A percentile compares a stretch with the other conserved stretches of the same genome.
Evolutionary conservation across 2,888 invertebrate species (phyloP).

Genomic region (Danaus chrysippus): DNA sequence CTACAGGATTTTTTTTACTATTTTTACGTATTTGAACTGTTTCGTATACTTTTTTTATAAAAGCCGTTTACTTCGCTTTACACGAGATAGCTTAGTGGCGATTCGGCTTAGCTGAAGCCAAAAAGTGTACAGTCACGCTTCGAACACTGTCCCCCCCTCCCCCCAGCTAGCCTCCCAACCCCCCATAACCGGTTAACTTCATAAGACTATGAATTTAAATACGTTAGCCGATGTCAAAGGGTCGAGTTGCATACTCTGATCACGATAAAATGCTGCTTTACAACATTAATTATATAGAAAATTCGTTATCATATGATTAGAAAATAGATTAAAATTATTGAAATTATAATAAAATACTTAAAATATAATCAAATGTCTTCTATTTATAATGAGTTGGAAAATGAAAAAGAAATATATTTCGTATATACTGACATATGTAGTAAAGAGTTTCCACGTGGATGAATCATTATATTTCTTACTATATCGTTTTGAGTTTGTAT

Average conservation of each 20-base stretch:
- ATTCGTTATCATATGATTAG: neutral
- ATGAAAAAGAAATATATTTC: no score
- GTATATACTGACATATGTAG: no score
- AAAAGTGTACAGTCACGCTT: conserved; percentile 79
- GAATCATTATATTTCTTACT: neutral
- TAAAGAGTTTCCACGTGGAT: no score
- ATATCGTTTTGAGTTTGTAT: neutral
- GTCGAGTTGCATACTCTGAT: conserved; percentile 60
- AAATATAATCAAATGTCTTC: no score
- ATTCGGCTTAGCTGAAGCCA: conserved; percentile 76
- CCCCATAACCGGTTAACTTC: conserved; percentile 65
- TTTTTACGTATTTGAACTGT: no score
- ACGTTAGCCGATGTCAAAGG: conserved; percentile 77
- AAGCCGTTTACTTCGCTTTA: conserved; percentile 28
- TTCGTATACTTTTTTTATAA: neutral
- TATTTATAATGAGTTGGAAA: no score
- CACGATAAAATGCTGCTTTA: conserved; percentile 46
- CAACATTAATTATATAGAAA: neutral
- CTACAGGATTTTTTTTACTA: no score
- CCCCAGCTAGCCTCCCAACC: conserved; percentile 27
- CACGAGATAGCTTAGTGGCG: conserved; percentile 51
- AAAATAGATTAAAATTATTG: no score
- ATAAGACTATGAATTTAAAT: conserved; percentile 80
- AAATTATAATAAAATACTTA: no score
- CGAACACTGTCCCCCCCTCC: conserved; percentile 40